phyloP scores from a whole-genome alignment of 2,797 vertebrate species.

The Echeneis naucrates region DNA sequence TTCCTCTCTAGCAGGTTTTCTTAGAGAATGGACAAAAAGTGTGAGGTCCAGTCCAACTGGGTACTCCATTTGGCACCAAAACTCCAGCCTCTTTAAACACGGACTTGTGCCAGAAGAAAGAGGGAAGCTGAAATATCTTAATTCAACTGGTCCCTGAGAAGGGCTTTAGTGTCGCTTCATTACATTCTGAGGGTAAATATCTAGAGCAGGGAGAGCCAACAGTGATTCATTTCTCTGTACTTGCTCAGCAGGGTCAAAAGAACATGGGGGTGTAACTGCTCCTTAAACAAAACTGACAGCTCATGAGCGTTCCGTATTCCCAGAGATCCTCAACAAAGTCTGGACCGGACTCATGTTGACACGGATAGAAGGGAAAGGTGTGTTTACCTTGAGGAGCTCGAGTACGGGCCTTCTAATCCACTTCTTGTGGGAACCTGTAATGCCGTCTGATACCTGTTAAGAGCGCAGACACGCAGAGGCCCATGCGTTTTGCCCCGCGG shows the following conservation, averaged over 20 bases:
- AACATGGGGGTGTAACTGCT: conserved; percentile 26
- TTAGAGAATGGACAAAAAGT: conserved; percentile 20
- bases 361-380: conserved; percentile 45
- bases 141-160: conserved; percentile 31
- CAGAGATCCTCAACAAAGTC: conserved; percentile 33
- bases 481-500: conserved; percentile 48
- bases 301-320: conserved; percentile 44
- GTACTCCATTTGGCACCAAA: conserved; percentile 60
- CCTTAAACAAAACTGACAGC: conserved; percentile 55
- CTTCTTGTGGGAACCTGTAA: conserved; percentile 82
- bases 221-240: conserved; percentile 44
- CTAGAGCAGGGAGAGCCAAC: conserved; percentile 38
- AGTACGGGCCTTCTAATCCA: conserved; percentile 75
- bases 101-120: conserved; percentile 44
- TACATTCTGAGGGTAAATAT: conserved; percentile 60
- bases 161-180: conserved; percentile 60
- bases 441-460: conserved; percentile 79
- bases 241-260: conserved; percentile 39
- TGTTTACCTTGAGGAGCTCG: conserved; percentile 74
- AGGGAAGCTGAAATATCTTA: conserved; percentile 48
- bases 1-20: conserved; percentile 55
- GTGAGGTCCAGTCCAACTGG: conserved; percentile 56
- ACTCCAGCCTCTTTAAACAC: conserved; percentile 40
- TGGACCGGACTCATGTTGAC: conserved; percentile 54
- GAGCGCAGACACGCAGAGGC: conserved; percentile 68